Base-by-base conservation (phyloP, 1,140 invertebrate genomes). In the Psix sp. region DNA sequence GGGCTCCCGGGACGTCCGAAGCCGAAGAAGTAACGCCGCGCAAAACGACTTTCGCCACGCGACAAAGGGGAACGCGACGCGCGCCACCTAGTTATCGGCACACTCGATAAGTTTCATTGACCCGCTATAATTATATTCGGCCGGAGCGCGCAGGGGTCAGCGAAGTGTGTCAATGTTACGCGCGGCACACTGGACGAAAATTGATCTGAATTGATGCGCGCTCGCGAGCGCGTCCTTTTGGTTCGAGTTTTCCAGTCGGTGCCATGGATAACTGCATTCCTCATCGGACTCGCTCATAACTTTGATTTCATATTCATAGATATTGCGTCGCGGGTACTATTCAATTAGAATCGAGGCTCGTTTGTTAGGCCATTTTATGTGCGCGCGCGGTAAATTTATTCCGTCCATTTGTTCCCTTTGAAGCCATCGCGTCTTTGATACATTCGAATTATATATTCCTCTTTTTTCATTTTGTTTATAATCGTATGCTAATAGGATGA, bases 31-130 rank as follows among this genome's bases (percentile, higher is more conserved):
- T 52, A 68, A 59, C 49, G 51, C 33, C 54, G 46, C 51, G 49
- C 66, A 46, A 68, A 74, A 77, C 75, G 60, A 77, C 75, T 77
- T 77, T 77, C 75, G 74, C 77, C 60, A 62, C 68, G 54, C 59
- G 77, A 75, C 70, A 76, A 76, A 77, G 68, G 78, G 74, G 76
- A 78, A 74, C 74, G 62, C 51, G 48, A 49, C 52, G 63, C 29
- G 54, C 57, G 45, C 36, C 48, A 51, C 52, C 70, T 76, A 60
- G 71, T 51, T 71, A 70, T 77, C 48, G 51, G 46, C 66, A 75
- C 54, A 35, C 57, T 65, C 59, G 65, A 75, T 75, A 75, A 75
- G 72, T 75, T 75, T 75, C 72, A 65, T 75, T 70, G 65, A 70
- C 52, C 65, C 65, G 72, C 56, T 75, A 70, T 75, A 70, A 76